These are phyloP conservation scores for Eupsilia transversa DNA, from an alignment of 2,888 invertebrate genomes.

Conservation along the genomic window DNA sequence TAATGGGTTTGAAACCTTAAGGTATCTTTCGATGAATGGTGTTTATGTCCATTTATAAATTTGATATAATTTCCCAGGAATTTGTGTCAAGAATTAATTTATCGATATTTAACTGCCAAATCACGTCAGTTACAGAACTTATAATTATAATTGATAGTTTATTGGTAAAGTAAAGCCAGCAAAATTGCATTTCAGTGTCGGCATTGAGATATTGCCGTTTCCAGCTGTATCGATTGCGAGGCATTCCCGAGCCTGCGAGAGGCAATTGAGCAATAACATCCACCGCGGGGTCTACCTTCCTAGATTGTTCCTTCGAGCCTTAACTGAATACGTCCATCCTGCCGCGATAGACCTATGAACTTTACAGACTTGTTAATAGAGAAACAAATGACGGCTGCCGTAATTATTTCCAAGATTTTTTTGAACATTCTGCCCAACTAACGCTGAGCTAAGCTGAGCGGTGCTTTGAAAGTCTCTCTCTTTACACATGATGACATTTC, in stretches of 20 bases:
- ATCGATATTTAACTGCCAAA: conserved; percentile 59
- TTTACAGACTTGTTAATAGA: conserved; percentile 48
- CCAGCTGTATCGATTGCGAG: conserved; percentile 71
- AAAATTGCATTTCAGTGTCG: conserved; percentile 66
- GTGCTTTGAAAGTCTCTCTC: conserved; percentile 81
- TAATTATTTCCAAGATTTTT: conserved; percentile 70
- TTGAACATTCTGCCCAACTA: conserved; percentile 65
- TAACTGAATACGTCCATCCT: conserved; percentile 69
- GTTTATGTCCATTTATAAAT: conserved; percentile 47
- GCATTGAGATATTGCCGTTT: conserved; percentile 75
- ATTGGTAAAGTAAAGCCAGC: conserved; percentile 56
- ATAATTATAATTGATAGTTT: conserved; percentile 70
- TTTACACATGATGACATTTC: conserved; percentile 79
- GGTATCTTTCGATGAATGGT: conserved; percentile 29
- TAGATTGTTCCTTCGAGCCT: conserved; percentile 80
- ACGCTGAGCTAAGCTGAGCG: conserved; percentile 63
- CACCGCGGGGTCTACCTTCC: conserved; percentile 75
- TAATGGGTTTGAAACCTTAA: conserved; percentile 31
- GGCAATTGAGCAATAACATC: conserved; percentile 82
- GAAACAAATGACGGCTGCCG: conserved; percentile 58
- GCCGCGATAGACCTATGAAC: conserved; percentile 65
- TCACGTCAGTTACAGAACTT: conserved; percentile 58
- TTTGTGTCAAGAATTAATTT: conserved; percentile 61
- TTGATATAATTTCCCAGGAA: conserved; percentile 45
- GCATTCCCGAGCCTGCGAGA: conserved; percentile 69